phyloP scores from a whole-genome alignment of 2,113 vertebrate species.

The Hippocampus zosterae region DNA sequence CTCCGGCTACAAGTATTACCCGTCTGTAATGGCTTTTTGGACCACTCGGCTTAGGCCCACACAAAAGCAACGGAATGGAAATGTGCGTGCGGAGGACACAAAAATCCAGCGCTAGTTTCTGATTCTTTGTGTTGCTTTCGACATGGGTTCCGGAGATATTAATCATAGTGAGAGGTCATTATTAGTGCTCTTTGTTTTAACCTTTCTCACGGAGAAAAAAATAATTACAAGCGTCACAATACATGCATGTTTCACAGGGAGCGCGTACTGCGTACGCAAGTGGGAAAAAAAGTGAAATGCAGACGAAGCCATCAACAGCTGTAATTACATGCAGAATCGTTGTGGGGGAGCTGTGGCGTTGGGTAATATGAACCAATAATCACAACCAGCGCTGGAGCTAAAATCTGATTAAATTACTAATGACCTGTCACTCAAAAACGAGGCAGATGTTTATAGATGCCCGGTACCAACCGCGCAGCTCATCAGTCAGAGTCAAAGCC shows the following conservation, averaged over 20 bases:
- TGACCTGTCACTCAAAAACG: slow-evolving; percentile 66
- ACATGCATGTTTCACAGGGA: slow-evolving; percentile 18
- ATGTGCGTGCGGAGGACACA: slow-evolving; percentile 51
- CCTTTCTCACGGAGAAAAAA: not conserved
- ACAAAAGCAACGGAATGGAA: slow-evolving; percentile 67
- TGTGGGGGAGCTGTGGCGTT: slow-evolving; percentile 23
- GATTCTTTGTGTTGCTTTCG: slow-evolving; percentile 13
- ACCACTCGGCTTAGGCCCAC: slow-evolving; percentile 58
- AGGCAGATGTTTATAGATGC: slow-evolving; percentile 66
- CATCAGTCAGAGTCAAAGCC: slow-evolving; percentile 69
- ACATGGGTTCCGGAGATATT: not conserved
- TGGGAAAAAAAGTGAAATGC: slow-evolving; percentile 1
- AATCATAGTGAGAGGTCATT: slow-evolving; percentile 15
- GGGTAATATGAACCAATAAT: slow-evolving; percentile 59
- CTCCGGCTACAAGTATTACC: slow-evolving; percentile 59
- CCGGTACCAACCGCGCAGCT: slow-evolving; percentile 66
- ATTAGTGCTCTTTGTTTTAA: slow-evolving; percentile 2
- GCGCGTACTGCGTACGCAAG: slow-evolving; percentile 11
- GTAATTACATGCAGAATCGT: slow-evolving; percentile 49
- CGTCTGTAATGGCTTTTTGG: slow-evolving; percentile 70
- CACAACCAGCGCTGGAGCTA: slow-evolving; percentile 53
- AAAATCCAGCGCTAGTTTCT: slow-evolving; percentile 16
- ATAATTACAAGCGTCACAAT: slow-evolving; percentile 3
- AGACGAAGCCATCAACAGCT: slow-evolving; percentile 50
- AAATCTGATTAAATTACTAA: slow-evolving; percentile 71